Conservation (phyloP, 2,888 invertebrate genomes). For the Conomelus anceps region DNA sequence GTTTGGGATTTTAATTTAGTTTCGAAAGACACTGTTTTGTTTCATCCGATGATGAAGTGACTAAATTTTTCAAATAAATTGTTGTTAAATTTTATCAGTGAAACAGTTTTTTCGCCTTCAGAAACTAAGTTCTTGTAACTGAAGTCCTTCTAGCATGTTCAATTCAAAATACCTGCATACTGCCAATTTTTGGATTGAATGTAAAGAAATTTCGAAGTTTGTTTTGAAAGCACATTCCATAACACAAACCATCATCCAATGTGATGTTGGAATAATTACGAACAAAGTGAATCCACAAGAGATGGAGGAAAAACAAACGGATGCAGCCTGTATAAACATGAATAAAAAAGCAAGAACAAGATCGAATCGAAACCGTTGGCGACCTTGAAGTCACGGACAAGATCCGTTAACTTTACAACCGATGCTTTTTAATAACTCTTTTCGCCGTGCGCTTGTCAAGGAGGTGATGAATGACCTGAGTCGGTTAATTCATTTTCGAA, state of each 20-base stretch:
- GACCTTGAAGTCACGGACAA: not conserved
- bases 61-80: no score
- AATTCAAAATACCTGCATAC: no score
- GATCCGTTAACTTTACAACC: not conserved
- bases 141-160: no score
- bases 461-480: not conserved
- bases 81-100: no score
- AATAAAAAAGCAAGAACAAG: not conserved
- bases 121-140: no score
- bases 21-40: no score
- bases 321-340: not conserved
- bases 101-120: no score
- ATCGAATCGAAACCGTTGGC: not conserved
- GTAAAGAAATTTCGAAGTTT: no score
- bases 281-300: not conserved
- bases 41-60: no score
- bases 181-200: no score
- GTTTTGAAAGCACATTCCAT: no score
- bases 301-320: not conserved
- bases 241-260: not conserved
- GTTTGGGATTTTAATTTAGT: no score
- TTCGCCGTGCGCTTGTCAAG: not conserved
- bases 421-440: not conserved
- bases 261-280: not conserved
- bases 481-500: not conserved